These are phyloP conservation scores for Thecocarcelia acutangulata DNA, from an alignment of 2,888 invertebrate species.

Conservation along the genomic window DNA sequence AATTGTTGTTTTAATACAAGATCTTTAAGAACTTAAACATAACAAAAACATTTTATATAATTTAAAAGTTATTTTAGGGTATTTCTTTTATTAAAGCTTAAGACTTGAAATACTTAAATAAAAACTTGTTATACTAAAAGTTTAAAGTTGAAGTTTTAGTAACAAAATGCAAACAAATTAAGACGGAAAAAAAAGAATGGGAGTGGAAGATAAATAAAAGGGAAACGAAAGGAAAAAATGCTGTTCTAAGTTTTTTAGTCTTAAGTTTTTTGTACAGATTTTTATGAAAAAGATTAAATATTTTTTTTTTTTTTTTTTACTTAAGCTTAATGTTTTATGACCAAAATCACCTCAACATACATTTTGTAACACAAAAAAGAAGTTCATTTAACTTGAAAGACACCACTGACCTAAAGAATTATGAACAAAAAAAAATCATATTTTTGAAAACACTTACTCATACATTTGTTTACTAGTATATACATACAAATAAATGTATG, in stretches of 20 bases:
- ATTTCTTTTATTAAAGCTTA: not conserved
- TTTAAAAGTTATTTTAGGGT: not conserved
- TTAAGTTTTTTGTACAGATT: too few relatives aligned
- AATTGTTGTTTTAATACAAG: not conserved
- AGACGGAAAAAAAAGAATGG: slow-evolving; percentile 7
- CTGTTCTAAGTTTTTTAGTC: too few relatives aligned
- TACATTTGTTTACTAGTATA: too few relatives aligned
- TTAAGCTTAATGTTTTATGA: slow-evolving; percentile 14
- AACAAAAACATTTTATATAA: slow-evolving; percentile 9
- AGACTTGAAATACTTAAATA: slow-evolving; percentile 1
- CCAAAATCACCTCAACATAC: slow-evolving; percentile 22
- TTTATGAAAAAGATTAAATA: too few relatives aligned
- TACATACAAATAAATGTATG: too few relatives aligned
- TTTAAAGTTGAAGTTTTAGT: slow-evolving; percentile 50
- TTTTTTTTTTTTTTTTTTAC: not conserved
- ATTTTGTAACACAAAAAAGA: not conserved
- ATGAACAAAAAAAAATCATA: slow-evolving; percentile 6
- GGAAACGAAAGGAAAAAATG: not conserved
- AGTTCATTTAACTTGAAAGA: slow-evolving; percentile 30
- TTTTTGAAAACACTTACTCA: not conserved
- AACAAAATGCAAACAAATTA: not conserved
- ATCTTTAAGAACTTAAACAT: slow-evolving; percentile 1
- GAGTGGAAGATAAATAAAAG: slow-evolving; percentile 18
- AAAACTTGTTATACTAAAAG: slow-evolving; percentile 52
- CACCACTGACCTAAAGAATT: slow-evolving; percentile 46